A percentile compares a stretch with the other conserved stretches of the same genome.
phyloP scores from a whole-genome alignment of 2,797 vertebrate species.

The Pagetopsis macropterus region DNA sequence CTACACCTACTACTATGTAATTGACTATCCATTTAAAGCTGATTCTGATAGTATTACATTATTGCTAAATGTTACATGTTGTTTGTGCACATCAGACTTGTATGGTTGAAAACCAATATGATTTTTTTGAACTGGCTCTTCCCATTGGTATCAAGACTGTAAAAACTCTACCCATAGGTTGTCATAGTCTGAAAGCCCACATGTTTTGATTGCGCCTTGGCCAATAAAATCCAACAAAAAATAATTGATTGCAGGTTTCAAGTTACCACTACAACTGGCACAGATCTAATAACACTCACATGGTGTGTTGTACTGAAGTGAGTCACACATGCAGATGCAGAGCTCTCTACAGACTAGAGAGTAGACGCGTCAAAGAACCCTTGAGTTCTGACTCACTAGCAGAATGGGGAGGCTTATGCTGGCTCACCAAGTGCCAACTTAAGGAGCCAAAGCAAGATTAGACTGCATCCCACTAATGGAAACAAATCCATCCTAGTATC shows the following conservation, averaged over 20 bases:
- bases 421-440: constrained; percentile 15
- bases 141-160: background rate
- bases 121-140: too few species aligned
- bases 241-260: background rate
- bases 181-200: too few species aligned
- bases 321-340: constrained; percentile 1
- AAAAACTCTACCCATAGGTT: too few species aligned
- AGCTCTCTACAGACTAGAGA: constrained; percentile 5
- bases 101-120: too few species aligned
- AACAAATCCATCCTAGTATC: constrained; percentile 35
- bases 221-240: background rate
- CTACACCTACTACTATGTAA: too few species aligned
- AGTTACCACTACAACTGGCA: background rate
- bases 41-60: too few species aligned
- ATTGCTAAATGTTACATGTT: too few species aligned
- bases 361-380: constrained; percentile 16
- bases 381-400: constrained; percentile 24
- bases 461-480: constrained; percentile 32
- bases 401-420: constrained; percentile 20
- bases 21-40: too few species aligned
- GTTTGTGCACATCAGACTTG: too few species aligned
- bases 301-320: background rate
- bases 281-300: background rate
- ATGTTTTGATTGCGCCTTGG: too few species aligned
- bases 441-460: constrained; percentile 38